phyloP scores from a whole-genome alignment of 1,140 invertebrate genomes.

The Tribolium castaneum region DNA sequence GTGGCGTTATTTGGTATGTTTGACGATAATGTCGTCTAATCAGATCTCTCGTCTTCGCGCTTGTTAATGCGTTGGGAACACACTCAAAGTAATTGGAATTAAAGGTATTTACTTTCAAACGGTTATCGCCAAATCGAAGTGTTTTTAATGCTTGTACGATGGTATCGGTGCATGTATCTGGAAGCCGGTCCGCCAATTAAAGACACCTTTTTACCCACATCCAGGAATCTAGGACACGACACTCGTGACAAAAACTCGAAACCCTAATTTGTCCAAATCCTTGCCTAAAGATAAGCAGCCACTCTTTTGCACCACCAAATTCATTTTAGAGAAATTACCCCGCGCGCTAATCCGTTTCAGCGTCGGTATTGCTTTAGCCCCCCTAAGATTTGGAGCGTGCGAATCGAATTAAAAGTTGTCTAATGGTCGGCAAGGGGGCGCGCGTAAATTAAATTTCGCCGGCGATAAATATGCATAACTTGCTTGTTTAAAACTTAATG shows the following conservation, averaged over 20 bases:
- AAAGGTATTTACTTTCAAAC: constrained; percentile 7
- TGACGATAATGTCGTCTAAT: constrained; percentile 32
- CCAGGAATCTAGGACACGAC: neutral
- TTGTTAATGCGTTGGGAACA: constrained; percentile 33
- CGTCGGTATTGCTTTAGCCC: neutral
- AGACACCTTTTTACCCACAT: neutral
- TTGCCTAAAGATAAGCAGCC: neutral
- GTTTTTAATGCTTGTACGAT: constrained; percentile 5
- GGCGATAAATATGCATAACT: constrained; percentile 29
- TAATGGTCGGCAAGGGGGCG: constrained; percentile 20
- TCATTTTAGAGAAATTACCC: neutral
- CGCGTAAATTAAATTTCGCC: constrained; percentile 30
- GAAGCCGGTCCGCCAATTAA: neutral
- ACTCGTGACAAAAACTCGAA: too few species aligned
- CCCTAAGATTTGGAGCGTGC: constrained; percentile 10
- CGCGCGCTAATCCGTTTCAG: neutral
- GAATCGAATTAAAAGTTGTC: constrained; percentile 29
- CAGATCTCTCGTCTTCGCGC: constrained; percentile 32
- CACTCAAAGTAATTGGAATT: constrained; percentile 24
- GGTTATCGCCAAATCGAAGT: constrained; percentile 14
- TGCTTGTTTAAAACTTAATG: constrained; percentile 32
- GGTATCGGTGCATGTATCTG: neutral
- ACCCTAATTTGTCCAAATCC: too few species aligned
- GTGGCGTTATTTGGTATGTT: constrained; percentile 35
- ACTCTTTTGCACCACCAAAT: neutral